Evolutionary conservation across 1,140 invertebrate species (phyloP), one percentile per base, ranked within the genome.

Genomic region (Scaptodrosophila lebanonensis): DNA sequence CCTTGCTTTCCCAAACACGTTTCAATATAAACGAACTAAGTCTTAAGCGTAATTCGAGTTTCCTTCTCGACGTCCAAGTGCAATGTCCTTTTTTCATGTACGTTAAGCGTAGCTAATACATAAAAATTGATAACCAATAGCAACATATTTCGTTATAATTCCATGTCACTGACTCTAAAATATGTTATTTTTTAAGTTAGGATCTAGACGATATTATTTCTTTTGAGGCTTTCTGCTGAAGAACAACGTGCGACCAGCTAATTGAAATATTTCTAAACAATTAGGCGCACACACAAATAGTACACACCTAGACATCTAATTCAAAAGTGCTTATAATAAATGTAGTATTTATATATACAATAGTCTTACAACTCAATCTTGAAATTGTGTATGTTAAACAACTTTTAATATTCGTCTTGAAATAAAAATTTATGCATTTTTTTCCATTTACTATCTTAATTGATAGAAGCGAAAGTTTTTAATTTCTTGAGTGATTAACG

Each of bases 81-180:
- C n/a, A n/a, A n/a, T n/a, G n/a, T 17, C 25, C 17, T 18, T 13
- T 18, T 6, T 40, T 54, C 64, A 69, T 52, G 17, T 76, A 76
- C 11, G 51, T 56, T 45, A 42, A 61, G 51, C 57, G 38, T 16
- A 25, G 40, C 39, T 33, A 43, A 48, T 42, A 39, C 12, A 43
- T 11, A 17, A 65, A 52, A 39, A 39, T 33, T 47, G 29, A 30
- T 27, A 42, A 47, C 11, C 45, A 62, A 17, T 53, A 73, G 43
- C 54, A 53, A 40, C 18, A 38, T 27, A 77, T 68, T 71, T 79
- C 72, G 59, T 68, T 53, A 72, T 40, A 73, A 77, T 77, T 77
- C 72, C 72, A 77, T 43, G 47, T 64, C 43, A 36, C 52, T 25
- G 44, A 56, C 45, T 39, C 30, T 40, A 43, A 40, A 40, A 16